phyloP scores from a whole-genome alignment of 53 echinoderm and acorn worm species.

The Holothuria scabra region DNA sequence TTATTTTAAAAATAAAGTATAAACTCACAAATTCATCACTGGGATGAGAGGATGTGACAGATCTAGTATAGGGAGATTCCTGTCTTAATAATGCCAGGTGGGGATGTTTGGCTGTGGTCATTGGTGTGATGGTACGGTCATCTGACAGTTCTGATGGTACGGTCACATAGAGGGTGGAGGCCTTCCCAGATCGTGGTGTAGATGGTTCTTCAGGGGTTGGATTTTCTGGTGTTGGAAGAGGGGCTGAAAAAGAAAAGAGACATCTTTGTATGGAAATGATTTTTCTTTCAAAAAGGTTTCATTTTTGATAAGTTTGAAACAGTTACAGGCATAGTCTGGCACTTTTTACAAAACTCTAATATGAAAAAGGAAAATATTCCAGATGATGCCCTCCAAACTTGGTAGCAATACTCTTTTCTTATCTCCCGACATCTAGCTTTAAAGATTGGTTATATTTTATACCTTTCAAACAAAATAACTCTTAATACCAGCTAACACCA shows the following conservation, averaged over 20 bases:
- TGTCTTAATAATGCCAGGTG: constrained; percentile 49
- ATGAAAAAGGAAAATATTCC: no score
- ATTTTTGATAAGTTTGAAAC: no score
- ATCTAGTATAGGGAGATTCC: constrained; percentile 34
- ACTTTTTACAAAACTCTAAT: no score
- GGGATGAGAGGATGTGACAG: constrained; percentile 64
- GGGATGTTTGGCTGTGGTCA: constrained; percentile 49
- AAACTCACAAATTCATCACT: constrained; percentile 94
- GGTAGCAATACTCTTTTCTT: no score
- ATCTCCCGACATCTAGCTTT: no score
- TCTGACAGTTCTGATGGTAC: constrained; percentile 74
- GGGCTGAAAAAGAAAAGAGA: constrained; percentile 55
- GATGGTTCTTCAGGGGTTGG: constrained; percentile 64
- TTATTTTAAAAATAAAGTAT: neutral
- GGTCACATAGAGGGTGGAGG: constrained; percentile 89
- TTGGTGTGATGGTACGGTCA: constrained; percentile 62
- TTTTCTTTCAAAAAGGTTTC: neutral
- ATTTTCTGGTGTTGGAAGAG: constrained; percentile 69
- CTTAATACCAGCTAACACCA: no score
- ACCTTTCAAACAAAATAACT: no score
- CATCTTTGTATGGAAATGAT: neutral
- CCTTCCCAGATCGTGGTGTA: constrained; percentile 60
- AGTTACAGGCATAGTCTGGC: no score
- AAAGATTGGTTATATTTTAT: no score
- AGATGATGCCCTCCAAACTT: no score